These are phyloP conservation scores for Dreissena rostriformis DNA, from an alignment of 1,140 invertebrate genomes.

Conservation along the genomic window DNA sequence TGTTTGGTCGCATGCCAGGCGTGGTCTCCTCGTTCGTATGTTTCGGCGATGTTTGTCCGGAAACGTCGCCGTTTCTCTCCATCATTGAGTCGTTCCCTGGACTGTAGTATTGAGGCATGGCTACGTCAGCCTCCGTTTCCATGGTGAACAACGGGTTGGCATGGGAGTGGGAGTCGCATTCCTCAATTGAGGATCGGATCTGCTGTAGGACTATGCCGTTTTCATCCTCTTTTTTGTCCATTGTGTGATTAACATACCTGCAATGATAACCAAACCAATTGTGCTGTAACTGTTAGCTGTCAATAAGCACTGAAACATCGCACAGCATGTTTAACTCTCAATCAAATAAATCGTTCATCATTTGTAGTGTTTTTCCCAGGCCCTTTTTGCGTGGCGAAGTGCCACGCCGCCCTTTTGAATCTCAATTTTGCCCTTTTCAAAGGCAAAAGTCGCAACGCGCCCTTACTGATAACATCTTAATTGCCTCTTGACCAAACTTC, in stretches of 20 bases:
- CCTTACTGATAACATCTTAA: too few species aligned
- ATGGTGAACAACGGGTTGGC: conserved; percentile 47
- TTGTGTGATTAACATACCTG: conserved; percentile 31
- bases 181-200: not conserved
- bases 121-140: conserved; percentile 29
- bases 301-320: too few species aligned
- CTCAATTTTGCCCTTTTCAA: too few species aligned
- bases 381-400: too few species aligned
- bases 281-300: too few species aligned
- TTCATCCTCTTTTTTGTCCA: conserved; percentile 14
- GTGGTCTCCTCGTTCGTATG: conserved; percentile 56
- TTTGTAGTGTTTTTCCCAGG: too few species aligned
- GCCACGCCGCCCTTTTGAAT: too few species aligned
- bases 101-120: conserved; percentile 17
- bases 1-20: conserved; percentile 14
- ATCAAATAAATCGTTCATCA: too few species aligned
- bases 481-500: too few species aligned
- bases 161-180: not conserved
- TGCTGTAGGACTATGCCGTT: conserved; percentile 23
- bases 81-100: not conserved
- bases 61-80: not conserved
- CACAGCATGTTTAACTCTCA: too few species aligned
- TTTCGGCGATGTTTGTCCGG: conserved; percentile 17
- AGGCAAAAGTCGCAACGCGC: too few species aligned
- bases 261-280: not conserved